These are phyloP conservation scores for Serranus cabrilla DNA, from an alignment of 2,797 vertebrate genomes.

Conservation along the genomic window DNA sequence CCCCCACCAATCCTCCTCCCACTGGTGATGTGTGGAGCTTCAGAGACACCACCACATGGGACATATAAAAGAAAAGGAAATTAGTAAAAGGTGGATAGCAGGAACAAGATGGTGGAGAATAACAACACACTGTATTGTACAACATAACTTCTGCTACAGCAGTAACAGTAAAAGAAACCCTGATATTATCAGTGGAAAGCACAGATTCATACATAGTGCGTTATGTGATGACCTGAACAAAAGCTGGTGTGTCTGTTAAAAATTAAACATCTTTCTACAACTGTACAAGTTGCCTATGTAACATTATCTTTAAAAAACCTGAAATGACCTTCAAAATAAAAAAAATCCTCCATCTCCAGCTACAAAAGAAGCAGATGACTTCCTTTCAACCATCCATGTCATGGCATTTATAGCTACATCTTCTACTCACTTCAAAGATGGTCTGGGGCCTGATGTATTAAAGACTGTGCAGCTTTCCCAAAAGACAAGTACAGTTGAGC, in stretches of 20 bases:
- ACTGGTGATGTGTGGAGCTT: conserved; percentile 32
- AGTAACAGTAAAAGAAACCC: background rate
- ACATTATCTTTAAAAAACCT: background rate
- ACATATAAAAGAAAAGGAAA: conserved; percentile 23
- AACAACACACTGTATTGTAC: background rate
- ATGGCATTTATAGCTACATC: conserved; percentile 15
- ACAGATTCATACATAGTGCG: no score
- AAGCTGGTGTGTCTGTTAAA: background rate
- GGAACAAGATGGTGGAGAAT: background rate
- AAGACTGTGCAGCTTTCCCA: no score
- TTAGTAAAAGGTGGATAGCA: conserved; percentile 26
- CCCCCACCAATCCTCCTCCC: conserved; percentile 25
- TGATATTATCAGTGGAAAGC: background rate
- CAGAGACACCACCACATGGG: conserved; percentile 24
- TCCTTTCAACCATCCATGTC: background rate
- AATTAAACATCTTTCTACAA: background rate
- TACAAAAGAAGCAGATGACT: background rate
- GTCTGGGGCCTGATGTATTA: no score
- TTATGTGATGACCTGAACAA: background rate
- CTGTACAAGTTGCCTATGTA: background rate
- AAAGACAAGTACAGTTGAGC: no score
- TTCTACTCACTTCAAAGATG: conserved; percentile 2
- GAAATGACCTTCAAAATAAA: background rate
- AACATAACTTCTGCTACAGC: background rate
- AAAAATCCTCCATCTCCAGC: background rate